A percentile compares a stretch with the other conserved stretches of the same genome.
These are phyloP conservation scores for Xestia xanthographa DNA, from an alignment of 2,888 invertebrate species.

Conservation along the genomic window DNA sequence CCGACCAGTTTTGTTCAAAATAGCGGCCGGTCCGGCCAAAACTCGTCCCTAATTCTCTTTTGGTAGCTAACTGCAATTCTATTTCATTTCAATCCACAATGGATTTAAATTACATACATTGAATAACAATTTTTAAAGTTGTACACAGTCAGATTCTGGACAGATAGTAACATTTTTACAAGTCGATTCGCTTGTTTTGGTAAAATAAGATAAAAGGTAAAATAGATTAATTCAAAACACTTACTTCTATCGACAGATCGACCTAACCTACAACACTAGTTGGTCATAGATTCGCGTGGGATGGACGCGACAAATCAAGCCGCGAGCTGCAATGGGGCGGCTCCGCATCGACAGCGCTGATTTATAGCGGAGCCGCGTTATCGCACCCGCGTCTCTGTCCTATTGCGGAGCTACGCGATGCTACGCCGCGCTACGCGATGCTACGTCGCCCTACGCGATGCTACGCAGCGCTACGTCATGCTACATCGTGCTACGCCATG, in stretches of 20 bases:
- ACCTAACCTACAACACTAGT: constrained; percentile 60
- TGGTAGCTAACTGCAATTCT: not conserved
- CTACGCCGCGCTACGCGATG: not conserved
- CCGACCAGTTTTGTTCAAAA: too few species aligned
- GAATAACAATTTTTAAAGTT: not conserved
- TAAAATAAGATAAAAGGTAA: not conserved
- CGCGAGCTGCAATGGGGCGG: constrained; percentile 87
- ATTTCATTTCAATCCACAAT: not conserved
- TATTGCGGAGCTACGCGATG: constrained; percentile 23
- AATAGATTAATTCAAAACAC: not conserved
- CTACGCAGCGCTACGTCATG: too few species aligned
- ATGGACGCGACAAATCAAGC: constrained; percentile 89
- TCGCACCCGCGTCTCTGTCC: constrained; percentile 76
- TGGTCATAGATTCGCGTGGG: constrained; percentile 79
- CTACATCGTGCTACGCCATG: not conserved
- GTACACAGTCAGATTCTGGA: not conserved
- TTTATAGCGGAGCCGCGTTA: constrained; percentile 86
- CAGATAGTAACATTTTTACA: not conserved
- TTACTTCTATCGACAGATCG: constrained; percentile 37
- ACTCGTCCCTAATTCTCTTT: not conserved
- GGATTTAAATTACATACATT: not conserved
- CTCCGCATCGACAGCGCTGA: constrained; percentile 89
- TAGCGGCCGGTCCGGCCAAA: too few species aligned
- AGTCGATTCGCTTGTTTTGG: too few species aligned
- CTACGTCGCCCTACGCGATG: not conserved